These are phyloP conservation scores for Argentina silus DNA, from an alignment of 2,797 vertebrate genomes.

Conservation along the genomic window DNA sequence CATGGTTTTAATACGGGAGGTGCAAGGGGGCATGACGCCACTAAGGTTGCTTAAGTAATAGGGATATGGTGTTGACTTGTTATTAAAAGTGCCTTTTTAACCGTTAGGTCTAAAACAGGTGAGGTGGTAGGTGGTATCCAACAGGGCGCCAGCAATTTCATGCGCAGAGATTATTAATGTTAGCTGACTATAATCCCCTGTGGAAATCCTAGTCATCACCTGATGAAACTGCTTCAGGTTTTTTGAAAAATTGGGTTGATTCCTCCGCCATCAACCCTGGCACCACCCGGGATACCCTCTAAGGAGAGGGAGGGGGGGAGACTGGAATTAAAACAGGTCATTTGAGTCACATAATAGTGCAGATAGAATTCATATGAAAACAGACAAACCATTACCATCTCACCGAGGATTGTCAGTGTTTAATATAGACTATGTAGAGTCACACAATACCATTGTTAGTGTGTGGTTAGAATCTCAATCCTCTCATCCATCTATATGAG, in stretches of 20 bases:
- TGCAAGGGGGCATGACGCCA: background rate
- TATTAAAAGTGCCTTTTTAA: background rate
- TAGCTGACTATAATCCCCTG: slow-evolving; percentile 11
- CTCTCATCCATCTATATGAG: slow-evolving; percentile 17
- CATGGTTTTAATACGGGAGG: background rate
- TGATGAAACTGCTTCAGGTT: slow-evolving; percentile 16
- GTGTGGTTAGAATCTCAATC: slow-evolving; percentile 45
- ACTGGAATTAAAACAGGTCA: slow-evolving; percentile 11
- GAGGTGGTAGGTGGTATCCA: background rate
- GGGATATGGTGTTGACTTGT: background rate
- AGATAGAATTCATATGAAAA: background rate
- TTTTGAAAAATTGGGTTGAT: slow-evolving; percentile 16
- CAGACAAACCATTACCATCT: background rate
- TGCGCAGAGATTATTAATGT: slow-evolving; percentile 10
- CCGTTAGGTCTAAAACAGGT: background rate
- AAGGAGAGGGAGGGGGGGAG: slow-evolving; percentile 12
- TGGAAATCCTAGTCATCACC: slow-evolving; percentile 21
- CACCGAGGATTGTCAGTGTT: background rate
- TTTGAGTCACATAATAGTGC: slow-evolving; percentile 9
- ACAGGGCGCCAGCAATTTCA: background rate
- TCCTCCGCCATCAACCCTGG: slow-evolving; percentile 17
- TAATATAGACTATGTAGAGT: background rate
- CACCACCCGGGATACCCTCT: slow-evolving; percentile 11
- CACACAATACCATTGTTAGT: slow-evolving; percentile 35
- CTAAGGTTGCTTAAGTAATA: background rate